Conservation (phyloP, 92 coral and sea anemone genomes). For the Paragorgia papillata region DNA sequence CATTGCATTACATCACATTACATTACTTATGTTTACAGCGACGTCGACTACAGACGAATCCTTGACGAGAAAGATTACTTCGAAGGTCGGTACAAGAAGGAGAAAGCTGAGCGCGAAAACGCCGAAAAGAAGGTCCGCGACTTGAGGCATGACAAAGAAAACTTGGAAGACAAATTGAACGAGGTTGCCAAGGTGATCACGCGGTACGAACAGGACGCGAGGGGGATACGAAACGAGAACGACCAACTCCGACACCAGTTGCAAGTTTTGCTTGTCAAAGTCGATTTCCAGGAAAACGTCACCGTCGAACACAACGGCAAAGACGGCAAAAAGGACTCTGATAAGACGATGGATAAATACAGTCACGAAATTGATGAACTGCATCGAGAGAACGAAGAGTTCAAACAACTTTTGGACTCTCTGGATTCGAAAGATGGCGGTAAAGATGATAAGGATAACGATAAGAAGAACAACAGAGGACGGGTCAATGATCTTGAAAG, state of each 20-base stretch:
- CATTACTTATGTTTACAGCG: neutral
- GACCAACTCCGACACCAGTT: constrained; percentile 18
- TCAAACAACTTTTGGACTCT: constrained; percentile 33
- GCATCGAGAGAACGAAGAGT: constrained; percentile 38
- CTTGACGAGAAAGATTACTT: constrained; percentile 36
- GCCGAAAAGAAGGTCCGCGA: constrained; percentile 26
- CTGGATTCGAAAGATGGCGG: constrained; percentile 35
- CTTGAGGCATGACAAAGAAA: constrained; percentile 32
- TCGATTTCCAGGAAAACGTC: constrained; percentile 10
- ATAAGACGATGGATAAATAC: constrained; percentile 34
- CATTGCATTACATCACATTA: too few species aligned
- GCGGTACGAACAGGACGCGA: constrained; percentile 29
- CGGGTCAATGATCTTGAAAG: constrained; percentile 15
- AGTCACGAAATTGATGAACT: constrained; percentile 31
- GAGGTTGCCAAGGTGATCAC: constrained; percentile 39
- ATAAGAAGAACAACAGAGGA: neutral
- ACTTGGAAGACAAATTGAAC: constrained; percentile 30
- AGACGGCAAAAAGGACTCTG: neutral
- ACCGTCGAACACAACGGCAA: constrained; percentile 10
- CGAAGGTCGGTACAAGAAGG: constrained; percentile 40
- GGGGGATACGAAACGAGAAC: constrained; percentile 26
- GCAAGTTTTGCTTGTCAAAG: constrained; percentile 10
- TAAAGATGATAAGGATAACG: constrained; percentile 8
- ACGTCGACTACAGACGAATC: constrained; percentile 17
- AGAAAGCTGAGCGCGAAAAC: constrained; percentile 35